Conservation (phyloP, 2,888 invertebrate genomes). For the Pristionchus arcanus region DNA sequence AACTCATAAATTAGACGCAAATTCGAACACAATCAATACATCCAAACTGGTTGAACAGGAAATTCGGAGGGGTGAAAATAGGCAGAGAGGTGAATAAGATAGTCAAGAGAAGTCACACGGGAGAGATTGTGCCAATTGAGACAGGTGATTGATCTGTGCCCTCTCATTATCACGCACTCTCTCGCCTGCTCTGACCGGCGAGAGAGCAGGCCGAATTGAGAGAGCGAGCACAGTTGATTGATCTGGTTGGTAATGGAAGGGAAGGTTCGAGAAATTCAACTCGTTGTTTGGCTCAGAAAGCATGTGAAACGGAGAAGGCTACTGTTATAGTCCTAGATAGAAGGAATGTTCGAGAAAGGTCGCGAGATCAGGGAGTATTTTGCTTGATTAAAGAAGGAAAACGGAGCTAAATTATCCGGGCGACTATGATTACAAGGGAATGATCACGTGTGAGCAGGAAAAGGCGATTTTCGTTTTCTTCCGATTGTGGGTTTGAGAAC, state of each 20-base stretch:
- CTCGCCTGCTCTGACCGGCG: too few species aligned
- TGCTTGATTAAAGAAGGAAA: too few species aligned
- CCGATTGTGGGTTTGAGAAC: too few species aligned
- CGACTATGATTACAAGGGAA: too few species aligned
- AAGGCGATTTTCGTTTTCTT: too few species aligned
- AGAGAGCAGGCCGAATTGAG: too few species aligned
- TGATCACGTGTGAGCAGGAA: not conserved
- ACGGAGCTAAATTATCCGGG: too few species aligned
- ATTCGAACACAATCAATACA: not conserved
- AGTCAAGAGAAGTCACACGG: not conserved
- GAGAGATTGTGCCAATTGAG: not conserved
- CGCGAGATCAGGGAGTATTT: too few species aligned
- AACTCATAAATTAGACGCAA: not conserved
- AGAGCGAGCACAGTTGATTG: not conserved
- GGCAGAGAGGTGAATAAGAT: not conserved
- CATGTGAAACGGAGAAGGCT: not conserved
- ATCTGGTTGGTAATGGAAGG: not conserved
- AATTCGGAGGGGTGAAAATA: not conserved
- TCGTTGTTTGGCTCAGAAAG: too few species aligned
- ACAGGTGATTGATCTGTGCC: slow-evolving; percentile 3
- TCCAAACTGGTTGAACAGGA: slow-evolving; percentile 1
- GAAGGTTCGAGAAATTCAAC: not conserved
- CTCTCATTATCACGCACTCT: too few species aligned
- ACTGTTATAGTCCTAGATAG: too few species aligned
- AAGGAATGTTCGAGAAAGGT: not conserved